A percentile compares a stretch with the other conserved stretches of the same genome.
Evolutionary conservation across 2,797 vertebrate species (phyloP).

Genomic region (Siniperca obscura): DNA sequence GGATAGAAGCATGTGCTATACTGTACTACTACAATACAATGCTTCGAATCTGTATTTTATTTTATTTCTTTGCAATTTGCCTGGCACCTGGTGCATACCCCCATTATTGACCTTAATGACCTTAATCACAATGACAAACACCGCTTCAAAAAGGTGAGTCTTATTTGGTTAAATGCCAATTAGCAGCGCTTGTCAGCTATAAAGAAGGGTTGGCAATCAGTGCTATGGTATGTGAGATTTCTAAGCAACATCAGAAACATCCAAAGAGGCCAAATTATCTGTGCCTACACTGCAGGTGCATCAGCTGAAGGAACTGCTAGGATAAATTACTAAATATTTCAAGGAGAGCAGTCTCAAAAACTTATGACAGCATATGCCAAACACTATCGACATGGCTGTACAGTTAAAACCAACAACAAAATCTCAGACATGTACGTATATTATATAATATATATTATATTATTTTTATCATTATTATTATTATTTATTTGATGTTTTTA

Average conservation of each 20-base stretch:
- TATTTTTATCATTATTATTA: not conserved
- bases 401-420: not conserved
- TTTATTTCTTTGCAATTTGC: not conserved
- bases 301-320: not conserved
- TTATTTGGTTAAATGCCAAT: slow-evolving; percentile 40
- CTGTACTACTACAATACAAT: not conserved
- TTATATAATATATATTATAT: not conserved
- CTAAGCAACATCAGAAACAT: slow-evolving; percentile 1
- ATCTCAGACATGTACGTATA: not conserved
- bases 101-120: slow-evolving; percentile 1
- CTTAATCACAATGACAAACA: slow-evolving; percentile 28
- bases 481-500: not conserved
- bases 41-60: not conserved
- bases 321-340: not conserved
- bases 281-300: not conserved
- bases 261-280: not conserved
- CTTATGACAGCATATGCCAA: not conserved
- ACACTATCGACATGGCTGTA: not conserved
- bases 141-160: slow-evolving; percentile 20
- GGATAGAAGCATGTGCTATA: not conserved
- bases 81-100: not conserved
- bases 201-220: slow-evolving; percentile 12
- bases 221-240: not conserved
- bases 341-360: not conserved
- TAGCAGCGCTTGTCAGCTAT: slow-evolving; percentile 26